Conservation (phyloP, 1,140 invertebrate genomes). For the Papilio machaon region DNA sequence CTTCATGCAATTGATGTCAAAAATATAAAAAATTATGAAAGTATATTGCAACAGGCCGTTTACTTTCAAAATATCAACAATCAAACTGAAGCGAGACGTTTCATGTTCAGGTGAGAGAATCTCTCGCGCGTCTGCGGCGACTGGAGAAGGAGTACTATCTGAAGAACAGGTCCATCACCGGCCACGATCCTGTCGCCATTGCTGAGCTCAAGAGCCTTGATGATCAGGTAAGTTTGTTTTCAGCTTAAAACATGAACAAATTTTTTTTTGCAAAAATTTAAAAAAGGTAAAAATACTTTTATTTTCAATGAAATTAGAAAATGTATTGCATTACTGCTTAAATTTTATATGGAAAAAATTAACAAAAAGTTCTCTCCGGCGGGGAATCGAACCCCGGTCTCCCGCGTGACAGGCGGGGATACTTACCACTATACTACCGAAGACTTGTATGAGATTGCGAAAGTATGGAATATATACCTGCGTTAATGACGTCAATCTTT, state of each 20-base stretch:
- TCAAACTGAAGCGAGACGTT: not conserved
- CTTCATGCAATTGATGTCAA: too few relatives aligned
- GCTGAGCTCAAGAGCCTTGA: constrained; percentile 87
- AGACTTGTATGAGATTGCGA: not conserved
- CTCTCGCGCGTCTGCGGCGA: constrained; percentile 90
- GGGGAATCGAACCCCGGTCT: constrained; percentile 40
- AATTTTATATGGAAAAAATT: not conserved
- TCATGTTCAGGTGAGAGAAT: constrained; percentile 84
- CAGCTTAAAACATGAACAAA: not conserved
- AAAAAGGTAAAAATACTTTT: not conserved
- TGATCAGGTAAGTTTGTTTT: constrained; percentile 82
- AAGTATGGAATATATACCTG: not conserved
- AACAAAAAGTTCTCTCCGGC: constrained; percentile 35
- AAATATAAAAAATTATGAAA: too few relatives aligned
- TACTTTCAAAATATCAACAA: not conserved
- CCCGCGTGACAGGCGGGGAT: constrained; percentile 39
- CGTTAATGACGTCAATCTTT: not conserved
- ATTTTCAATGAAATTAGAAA: not conserved
- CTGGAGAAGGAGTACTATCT: constrained; percentile 96
- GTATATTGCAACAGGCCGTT: too few relatives aligned
- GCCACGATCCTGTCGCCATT: constrained; percentile 84
- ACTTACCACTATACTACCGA: constrained; percentile 37
- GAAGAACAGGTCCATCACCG: constrained; percentile 90
- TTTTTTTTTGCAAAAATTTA: not conserved
- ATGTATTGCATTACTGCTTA: not conserved